Base-by-base conservation (phyloP, 1,140 invertebrate species). In the Diachasma alloeum region DNA sequence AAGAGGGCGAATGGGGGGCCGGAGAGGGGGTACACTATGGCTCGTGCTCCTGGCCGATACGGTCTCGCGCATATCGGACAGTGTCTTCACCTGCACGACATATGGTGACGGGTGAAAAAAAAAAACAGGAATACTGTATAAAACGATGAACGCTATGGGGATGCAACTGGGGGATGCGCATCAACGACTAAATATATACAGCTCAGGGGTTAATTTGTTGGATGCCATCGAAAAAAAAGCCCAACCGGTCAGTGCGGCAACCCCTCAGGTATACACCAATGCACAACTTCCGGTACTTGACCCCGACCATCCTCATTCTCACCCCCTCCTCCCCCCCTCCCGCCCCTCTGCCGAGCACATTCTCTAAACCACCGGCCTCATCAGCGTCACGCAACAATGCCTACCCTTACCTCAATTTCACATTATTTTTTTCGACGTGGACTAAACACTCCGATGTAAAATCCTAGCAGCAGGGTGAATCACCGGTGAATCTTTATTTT, bases 211-310 rank as follows among this genome's bases (percentile, higher is more conserved):
- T 68, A 74, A 74, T 74, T 74, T 74, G 59, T 74, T 42, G 37
- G 44, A 53, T 67, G 59, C 31, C 66, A 74, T 74, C 73, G 37
- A 74, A 26, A 37, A 26, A 37, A 37, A 39, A 31, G 66, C 31
- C 36, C 66, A 42, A 74, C 37, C 59, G 42, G 24, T 48, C 59
- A 67, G 56, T 24, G 44, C 37, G n/a, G 0, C 59, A 74, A 74
- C 73, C 73, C 63, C 63, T 63, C 39, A 68, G 44, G 73, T 63
- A 74, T 42, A 31, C 26, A 31, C 31, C 24, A 66, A 66, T 66
- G 31, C 37, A 74, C 59, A 70, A 75, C 74, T 75, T 75, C 74
- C 74, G 74, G 74, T 75, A 69, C 74, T 75, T 75, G 67, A 75
- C 74, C 74, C 66, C 67, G 67, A 75, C 74, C 74, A 75, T 75